These are phyloP conservation scores for Hiodon alosoides DNA, from an alignment of 2,113 vertebrate species.

Conservation along the genomic window DNA sequence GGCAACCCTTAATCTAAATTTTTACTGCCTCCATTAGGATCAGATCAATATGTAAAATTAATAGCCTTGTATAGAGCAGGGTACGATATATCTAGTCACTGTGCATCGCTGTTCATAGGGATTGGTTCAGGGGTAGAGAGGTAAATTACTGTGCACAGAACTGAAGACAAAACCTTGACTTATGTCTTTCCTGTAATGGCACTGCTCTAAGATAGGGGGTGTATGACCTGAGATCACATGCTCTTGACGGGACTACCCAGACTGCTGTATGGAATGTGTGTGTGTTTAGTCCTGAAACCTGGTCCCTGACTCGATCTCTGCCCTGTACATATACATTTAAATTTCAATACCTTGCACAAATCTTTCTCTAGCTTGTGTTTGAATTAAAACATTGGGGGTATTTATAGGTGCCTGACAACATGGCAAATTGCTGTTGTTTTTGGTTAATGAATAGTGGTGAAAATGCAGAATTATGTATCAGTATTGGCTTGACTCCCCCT, in stretches of 20 bases:
- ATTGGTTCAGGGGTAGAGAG: neutral
- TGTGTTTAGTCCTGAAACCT: conserved; percentile 24
- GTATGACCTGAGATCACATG: neutral
- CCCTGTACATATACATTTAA: neutral
- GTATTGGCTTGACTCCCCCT: neutral
- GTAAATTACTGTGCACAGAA: neutral
- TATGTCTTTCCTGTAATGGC: neutral
- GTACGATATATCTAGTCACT: conserved; percentile 29
- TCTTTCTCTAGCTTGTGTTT: too few relatives aligned
- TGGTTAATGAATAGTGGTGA: too few relatives aligned
- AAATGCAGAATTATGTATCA: too few relatives aligned
- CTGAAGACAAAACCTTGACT: neutral
- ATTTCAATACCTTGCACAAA: too few relatives aligned
- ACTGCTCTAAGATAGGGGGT: neutral
- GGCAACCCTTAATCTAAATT: conserved; percentile 47
- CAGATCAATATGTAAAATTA: conserved; percentile 49
- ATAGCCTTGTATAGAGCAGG: conserved; percentile 31
- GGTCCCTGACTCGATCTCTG: conserved; percentile 15
- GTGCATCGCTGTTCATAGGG: neutral
- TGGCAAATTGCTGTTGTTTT: neutral
- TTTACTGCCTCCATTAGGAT: conserved; percentile 55
- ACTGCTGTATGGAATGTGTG: conserved; percentile 20
- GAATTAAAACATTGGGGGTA: neutral
- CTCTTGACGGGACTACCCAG: conserved; percentile 11
- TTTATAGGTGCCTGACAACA: neutral